A percentile compares a stretch with the other conserved stretches of the same genome.
Evolutionary conservation across 1,140 invertebrate species (phyloP).

Genomic region (Pseudomyrmex dendroicus): DNA sequence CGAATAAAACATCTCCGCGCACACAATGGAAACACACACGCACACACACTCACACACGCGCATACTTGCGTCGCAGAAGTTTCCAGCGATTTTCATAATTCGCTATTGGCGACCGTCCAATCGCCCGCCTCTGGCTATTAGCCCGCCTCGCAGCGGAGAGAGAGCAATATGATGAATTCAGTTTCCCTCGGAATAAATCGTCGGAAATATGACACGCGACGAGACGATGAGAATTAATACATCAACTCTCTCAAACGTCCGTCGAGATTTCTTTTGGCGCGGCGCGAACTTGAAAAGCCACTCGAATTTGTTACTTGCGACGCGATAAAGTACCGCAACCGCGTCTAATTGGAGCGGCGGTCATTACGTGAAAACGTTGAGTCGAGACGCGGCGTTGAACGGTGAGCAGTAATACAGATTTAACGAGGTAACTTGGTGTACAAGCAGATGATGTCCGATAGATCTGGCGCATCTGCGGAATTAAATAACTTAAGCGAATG

Average conservation of each 20-base stretch:
- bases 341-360: too few relatives aligned
- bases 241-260: too few relatives aligned
- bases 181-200: neutral
- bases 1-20: constrained; percentile 25
- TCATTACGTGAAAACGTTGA: constrained; percentile 11
- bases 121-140: neutral
- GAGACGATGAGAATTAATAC: neutral
- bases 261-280: too few relatives aligned
- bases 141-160: too few relatives aligned
- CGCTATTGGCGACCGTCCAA: constrained; percentile 22
- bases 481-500: too few relatives aligned
- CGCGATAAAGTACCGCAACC: too few relatives aligned
- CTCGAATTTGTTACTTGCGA: too few relatives aligned
- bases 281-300: too few relatives aligned
- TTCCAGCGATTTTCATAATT: constrained; percentile 46
- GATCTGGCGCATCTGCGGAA: too few relatives aligned
- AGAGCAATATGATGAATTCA: too few relatives aligned
- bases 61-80: constrained; percentile 27
- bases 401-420: constrained; percentile 4
- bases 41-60: too few relatives aligned
- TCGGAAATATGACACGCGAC: neutral
- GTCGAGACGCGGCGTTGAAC: neutral
- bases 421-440: constrained; percentile 9
- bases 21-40: constrained; percentile 30
- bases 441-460: too few relatives aligned